Conservation (phyloP, 2,797 vertebrate genomes). For the Rachycentron canadum region DNA sequence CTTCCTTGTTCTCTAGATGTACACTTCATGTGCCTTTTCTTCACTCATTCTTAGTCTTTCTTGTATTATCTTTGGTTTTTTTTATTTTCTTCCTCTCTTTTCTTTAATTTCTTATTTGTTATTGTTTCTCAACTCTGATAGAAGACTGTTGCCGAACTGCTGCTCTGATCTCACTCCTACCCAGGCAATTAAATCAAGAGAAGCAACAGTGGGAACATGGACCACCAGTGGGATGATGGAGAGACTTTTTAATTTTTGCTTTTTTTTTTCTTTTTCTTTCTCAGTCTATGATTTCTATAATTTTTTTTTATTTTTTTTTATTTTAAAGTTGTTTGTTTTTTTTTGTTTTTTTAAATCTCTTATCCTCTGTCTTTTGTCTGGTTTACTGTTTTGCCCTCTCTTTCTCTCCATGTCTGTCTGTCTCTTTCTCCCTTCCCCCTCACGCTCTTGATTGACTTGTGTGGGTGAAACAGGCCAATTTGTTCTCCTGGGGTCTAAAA, state of each 20-base stretch:
- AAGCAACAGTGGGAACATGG: constrained; percentile 55
- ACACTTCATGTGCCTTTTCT: constrained; percentile 32
- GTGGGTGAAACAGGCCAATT: constrained; percentile 78
- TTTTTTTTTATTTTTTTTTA: constrained; percentile 14
- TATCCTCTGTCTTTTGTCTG: constrained; percentile 15
- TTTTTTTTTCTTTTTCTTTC: constrained; percentile 30
- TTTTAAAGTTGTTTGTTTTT: constrained; percentile 19
- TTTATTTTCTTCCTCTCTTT: constrained; percentile 42
- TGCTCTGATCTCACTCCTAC: constrained; percentile 79
- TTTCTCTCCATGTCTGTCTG: background rate
- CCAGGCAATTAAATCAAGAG: constrained; percentile 68
- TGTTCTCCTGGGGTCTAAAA: constrained; percentile 78
- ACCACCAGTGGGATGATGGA: constrained; percentile 72
- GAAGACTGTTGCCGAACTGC: constrained; percentile 64
- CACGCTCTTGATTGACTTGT: constrained; percentile 75
- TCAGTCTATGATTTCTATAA: background rate
- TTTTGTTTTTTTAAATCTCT: constrained; percentile 7
- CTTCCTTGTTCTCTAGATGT: constrained; percentile 38
- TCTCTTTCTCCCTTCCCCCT: constrained; percentile 44
- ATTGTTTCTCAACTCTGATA: constrained; percentile 69
- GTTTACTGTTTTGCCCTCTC: constrained; percentile 12
- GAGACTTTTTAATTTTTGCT: constrained; percentile 12
- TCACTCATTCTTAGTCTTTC: background rate
- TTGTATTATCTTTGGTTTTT: background rate
- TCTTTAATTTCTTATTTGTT: constrained; percentile 74